Conservation (phyloP, 2,113 vertebrate genomes). For the Panurus biarmicus region DNA sequence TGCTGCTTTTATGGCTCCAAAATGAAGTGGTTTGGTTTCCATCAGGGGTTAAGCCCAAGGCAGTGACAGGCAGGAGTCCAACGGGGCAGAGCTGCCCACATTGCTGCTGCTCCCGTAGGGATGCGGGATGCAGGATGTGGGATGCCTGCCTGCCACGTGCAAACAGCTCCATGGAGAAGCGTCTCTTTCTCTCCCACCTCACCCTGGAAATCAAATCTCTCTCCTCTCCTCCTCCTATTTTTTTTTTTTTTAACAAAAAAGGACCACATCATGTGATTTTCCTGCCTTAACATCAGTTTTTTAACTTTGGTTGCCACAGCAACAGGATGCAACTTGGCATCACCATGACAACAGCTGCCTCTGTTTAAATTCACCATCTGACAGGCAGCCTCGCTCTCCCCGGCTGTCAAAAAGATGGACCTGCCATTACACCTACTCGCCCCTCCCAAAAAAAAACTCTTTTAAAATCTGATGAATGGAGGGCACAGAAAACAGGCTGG, state of each 20-base stretch:
- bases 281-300: slow-evolving; percentile 73
- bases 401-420: slow-evolving; percentile 63
- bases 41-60: not conserved
- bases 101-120: not conserved
- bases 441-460: slow-evolving; percentile 14
- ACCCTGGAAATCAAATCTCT: slow-evolving; percentile 10
- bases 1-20: not conserved
- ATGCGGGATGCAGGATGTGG: not conserved
- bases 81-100: not conserved
- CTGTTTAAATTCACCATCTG: slow-evolving; percentile 80
- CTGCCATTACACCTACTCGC: slow-evolving; percentile 62
- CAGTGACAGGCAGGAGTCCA: not conserved
- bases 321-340: slow-evolving; percentile 76
- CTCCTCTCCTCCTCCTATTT: not conserved
- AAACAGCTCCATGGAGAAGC: not conserved
- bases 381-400: slow-evolving; percentile 61
- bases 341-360: slow-evolving; percentile 77
- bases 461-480: slow-evolving; percentile 65
- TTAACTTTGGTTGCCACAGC: slow-evolving; percentile 79
- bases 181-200: slow-evolving; percentile 1
- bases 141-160: not conserved
- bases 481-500: slow-evolving; percentile 32
- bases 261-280: slow-evolving; percentile 64
- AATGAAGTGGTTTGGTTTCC: rapidly evolving
- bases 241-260: slow-evolving; percentile 60